Percentiles rank a stretch among this genome's conserved stretches.
phyloP scores from a whole-genome alignment of 2,888 invertebrate genomes.

The Andrena bucephala region DNA sequence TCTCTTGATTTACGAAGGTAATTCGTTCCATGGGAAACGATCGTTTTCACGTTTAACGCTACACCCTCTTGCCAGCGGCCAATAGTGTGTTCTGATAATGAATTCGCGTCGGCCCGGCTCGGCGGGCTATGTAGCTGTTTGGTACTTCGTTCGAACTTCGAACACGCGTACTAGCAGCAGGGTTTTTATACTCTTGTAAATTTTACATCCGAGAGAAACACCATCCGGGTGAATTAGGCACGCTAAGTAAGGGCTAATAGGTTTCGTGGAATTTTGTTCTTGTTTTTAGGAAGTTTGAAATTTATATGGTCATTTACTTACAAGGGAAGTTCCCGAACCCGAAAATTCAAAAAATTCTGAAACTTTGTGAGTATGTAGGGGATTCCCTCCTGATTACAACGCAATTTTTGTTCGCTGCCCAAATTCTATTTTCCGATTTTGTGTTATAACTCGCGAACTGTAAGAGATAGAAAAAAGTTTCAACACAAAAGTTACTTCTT shows the following conservation, averaged over 20 bases:
- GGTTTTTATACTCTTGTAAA: neutral
- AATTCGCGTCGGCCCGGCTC: conserved; percentile 4
- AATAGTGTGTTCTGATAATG: conserved; percentile 22
- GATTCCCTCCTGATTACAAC: too few relatives aligned
- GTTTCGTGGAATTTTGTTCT: neutral
- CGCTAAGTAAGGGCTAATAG: neutral
- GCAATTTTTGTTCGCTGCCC: too few relatives aligned
- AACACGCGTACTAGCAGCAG: neutral
- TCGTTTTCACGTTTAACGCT: conserved; percentile 41
- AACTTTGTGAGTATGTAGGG: too few relatives aligned
- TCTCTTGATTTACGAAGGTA: conserved; percentile 53
- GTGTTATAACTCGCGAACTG: too few relatives aligned
- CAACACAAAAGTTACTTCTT: too few relatives aligned
- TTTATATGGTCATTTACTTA: conserved; percentile 15
- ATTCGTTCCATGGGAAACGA: conserved; percentile 33
- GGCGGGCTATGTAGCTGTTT: too few relatives aligned
- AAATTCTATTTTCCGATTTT: too few relatives aligned
- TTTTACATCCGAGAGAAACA: neutral
- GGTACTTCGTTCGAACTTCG: neutral
- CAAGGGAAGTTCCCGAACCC: too few relatives aligned
- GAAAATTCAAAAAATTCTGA: too few relatives aligned
- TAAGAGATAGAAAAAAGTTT: too few relatives aligned
- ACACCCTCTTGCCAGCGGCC: neutral
- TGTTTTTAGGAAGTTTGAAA: neutral
- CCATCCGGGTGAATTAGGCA: neutral